These are phyloP conservation scores for Lasioglossum leucozonium DNA, from an alignment of 2,888 invertebrate species.

Conservation along the genomic window DNA sequence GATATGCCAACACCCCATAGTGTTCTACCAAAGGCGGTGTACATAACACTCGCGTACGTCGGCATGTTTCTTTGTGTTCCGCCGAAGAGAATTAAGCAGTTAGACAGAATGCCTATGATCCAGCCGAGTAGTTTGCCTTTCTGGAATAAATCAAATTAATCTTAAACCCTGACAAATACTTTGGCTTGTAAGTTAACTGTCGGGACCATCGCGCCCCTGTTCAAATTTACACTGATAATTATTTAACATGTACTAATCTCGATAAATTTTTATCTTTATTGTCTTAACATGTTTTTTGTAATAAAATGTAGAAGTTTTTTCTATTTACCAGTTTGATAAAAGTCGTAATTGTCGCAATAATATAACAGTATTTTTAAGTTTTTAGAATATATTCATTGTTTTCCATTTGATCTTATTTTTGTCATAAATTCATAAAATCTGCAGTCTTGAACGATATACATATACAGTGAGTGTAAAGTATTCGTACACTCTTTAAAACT, in stretches of 20 bases:
- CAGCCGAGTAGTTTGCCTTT: conserved; percentile 77
- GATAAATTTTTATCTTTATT: neutral
- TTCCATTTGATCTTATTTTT: no score
- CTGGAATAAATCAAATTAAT: conserved; percentile 72
- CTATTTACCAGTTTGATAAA: no score
- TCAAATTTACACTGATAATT: neutral
- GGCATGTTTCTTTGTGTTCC: conserved; percentile 84
- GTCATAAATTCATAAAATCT: no score
- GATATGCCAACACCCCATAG: conserved; percentile 86
- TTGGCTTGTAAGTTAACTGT: neutral
- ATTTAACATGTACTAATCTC: neutral
- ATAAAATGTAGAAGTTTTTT: no score
- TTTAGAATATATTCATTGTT: no score
- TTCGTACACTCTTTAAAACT: no score
- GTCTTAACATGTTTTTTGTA: neutral
- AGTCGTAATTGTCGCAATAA: no score
- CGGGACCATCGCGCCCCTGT: neutral
- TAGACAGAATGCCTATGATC: conserved; percentile 83
- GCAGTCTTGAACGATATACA: no score
- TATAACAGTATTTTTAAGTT: no score
- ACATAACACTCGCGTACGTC: conserved; percentile 84
- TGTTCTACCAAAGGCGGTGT: conserved; percentile 85
- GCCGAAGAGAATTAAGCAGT: conserved; percentile 84
- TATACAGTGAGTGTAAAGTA: no score
- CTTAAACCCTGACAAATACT: neutral